A percentile compares a stretch with the other conserved stretches of the same genome.
Evolutionary conservation across 92 coral and sea anemone genomes (phyloP).

Genomic region (Chrysogorgia sp.): DNA sequence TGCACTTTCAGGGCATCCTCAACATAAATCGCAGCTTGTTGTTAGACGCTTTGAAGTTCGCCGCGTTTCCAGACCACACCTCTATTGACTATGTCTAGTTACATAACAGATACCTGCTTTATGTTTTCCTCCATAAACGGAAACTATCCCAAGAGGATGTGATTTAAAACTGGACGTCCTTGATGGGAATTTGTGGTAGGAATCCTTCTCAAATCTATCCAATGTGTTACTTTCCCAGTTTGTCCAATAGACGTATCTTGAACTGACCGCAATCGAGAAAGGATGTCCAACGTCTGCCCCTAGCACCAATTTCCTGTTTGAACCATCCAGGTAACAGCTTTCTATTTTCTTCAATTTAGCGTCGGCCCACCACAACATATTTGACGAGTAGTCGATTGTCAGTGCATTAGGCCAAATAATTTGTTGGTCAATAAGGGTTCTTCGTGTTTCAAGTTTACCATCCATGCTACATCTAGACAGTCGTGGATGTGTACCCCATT

Average conservation of each 20-base stretch:
- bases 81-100: constrained; percentile 16
- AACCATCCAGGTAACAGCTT: constrained; percentile 58
- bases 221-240: constrained; percentile 51
- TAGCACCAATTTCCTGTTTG: constrained; percentile 19
- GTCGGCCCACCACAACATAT: constrained; percentile 61
- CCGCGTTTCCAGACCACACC: no score
- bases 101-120: constrained; percentile 27
- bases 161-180: constrained; percentile 1
- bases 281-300: constrained; percentile 46
- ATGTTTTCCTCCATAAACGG: constrained; percentile 27
- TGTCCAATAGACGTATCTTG: constrained; percentile 53
- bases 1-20: no score
- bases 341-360: constrained; percentile 55
- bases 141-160: constrained; percentile 43
- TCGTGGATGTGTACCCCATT: constrained; percentile 61
- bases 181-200: not conserved
- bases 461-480: constrained; percentile 52
- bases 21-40: no score
- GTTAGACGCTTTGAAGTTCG: no score
- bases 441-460: constrained; percentile 48
- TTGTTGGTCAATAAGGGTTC: constrained; percentile 26
- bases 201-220: constrained; percentile 15
- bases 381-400: constrained; percentile 41
- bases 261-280: constrained; percentile 53
- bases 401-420: constrained; percentile 67